A percentile compares a stretch with the other conserved stretches of the same genome.
phyloP scores from a whole-genome alignment of 2,888 invertebrate genomes.

The Agapostemon virescens region DNA sequence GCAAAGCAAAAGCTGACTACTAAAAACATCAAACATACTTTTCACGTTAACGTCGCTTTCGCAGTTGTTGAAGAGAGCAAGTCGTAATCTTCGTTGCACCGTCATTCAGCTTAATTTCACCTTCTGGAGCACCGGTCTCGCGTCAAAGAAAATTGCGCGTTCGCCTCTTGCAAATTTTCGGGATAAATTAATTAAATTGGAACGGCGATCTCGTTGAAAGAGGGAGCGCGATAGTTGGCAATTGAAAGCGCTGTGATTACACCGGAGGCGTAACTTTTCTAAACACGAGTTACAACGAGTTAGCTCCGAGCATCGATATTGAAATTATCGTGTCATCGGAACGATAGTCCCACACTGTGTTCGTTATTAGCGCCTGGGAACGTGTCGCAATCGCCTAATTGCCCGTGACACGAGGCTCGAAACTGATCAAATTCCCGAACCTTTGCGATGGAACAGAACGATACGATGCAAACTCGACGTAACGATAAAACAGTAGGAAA shows the following conservation, averaged over 20 bases:
- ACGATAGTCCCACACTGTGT: constrained; percentile 30
- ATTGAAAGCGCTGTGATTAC: constrained; percentile 49
- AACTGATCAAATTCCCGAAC: not conserved
- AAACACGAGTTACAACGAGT: constrained; percentile 39
- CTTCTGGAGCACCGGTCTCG: not conserved
- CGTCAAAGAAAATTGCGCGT: constrained; percentile 25
- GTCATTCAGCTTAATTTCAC: constrained; percentile 3
- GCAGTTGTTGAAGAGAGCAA: not conserved
- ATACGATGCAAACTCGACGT: not conserved
- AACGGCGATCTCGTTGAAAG: constrained; percentile 11
- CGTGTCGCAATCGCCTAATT: not conserved
- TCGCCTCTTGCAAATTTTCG: constrained; percentile 22
- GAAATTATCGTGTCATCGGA: constrained; percentile 42
- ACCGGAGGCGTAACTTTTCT: constrained; percentile 47
- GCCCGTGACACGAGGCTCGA: not conserved
- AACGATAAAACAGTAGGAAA: too few relatives aligned
- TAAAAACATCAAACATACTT: not conserved
- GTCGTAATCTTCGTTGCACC: not conserved
- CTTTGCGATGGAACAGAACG: not conserved
- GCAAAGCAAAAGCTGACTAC: not conserved
- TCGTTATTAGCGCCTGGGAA: constrained; percentile 13
- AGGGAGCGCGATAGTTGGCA: not conserved
- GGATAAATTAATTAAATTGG: constrained; percentile 20
- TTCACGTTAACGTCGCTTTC: not conserved
- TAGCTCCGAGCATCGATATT: constrained; percentile 43